A percentile compares a stretch with the other conserved stretches of the same genome.
phyloP scores from a whole-genome alignment of 92 coral and sea anemone genomes.

The Palythoa grandis region DNA sequence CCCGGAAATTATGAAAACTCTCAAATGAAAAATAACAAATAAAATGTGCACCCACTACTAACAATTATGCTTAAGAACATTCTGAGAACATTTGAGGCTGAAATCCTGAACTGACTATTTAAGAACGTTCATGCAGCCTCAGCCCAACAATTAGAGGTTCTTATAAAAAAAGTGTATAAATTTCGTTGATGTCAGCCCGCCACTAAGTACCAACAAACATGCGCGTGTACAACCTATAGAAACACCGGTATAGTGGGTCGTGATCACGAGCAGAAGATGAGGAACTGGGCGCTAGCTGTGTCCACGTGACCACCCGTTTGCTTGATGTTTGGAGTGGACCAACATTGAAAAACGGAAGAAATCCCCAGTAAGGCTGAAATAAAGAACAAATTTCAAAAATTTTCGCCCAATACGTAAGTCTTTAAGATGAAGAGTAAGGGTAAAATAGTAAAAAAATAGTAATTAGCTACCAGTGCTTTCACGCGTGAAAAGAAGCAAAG shows the following conservation, averaged over 20 bases:
- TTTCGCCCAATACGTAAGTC: not conserved
- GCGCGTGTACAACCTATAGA: conserved; percentile 38
- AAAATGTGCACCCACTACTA: too few relatives aligned
- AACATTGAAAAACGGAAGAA: conserved; percentile 72
- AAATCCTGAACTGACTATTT: too few relatives aligned
- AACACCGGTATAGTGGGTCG: conserved; percentile 30
- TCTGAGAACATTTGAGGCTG: too few relatives aligned
- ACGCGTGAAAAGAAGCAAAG: too few relatives aligned
- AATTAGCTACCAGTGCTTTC: too few relatives aligned
- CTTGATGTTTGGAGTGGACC: not conserved
- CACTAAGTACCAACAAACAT: not conserved
- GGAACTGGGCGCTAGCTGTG: conserved; percentile 37
- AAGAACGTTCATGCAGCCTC: too few relatives aligned
- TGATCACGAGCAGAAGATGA: conserved; percentile 32
- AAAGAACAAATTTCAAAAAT: not conserved
- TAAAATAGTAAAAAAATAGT: too few relatives aligned
- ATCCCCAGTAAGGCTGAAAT: conserved; percentile 68
- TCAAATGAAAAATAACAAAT: too few relatives aligned
- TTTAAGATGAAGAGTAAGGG: too few relatives aligned
- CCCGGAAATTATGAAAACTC: too few relatives aligned
- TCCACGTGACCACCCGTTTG: conserved; percentile 33
- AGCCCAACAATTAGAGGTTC: too few relatives aligned
- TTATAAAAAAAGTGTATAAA: not conserved
- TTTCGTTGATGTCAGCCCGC: not conserved
- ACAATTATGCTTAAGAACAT: too few relatives aligned